A percentile compares a stretch with the other conserved stretches of the same genome.
These are phyloP conservation scores for Myrmecobius fasciatus DNA, from an alignment of 2,113 vertebrate species.

Conservation along the genomic window DNA sequence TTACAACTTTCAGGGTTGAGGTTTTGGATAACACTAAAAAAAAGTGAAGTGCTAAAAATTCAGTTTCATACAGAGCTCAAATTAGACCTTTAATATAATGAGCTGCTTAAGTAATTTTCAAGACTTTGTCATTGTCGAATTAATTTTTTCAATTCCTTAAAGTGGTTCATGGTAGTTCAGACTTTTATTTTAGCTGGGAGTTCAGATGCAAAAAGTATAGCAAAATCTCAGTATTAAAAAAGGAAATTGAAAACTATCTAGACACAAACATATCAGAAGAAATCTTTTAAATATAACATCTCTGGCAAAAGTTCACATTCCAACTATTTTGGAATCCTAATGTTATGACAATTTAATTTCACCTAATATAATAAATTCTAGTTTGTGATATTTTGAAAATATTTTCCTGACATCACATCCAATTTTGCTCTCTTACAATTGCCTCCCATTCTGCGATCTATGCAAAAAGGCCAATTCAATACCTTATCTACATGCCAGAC, in stretches of 20 bases:
- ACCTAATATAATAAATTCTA: not conserved
- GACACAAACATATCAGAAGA: not conserved
- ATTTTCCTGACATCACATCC: not conserved
- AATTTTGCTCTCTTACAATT: not conserved
- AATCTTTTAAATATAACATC: not conserved
- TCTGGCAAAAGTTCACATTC: not conserved
- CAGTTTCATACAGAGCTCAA: constrained; percentile 40
- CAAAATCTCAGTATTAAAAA: not conserved
- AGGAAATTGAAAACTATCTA: not conserved
- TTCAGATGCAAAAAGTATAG: not conserved
- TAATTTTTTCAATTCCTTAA: constrained; percentile 44
- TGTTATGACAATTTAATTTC: not conserved
- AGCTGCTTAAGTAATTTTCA: constrained; percentile 58
- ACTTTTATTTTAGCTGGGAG: not conserved
- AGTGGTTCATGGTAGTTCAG: not conserved
- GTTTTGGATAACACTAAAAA: constrained; percentile 48
- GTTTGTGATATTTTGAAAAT: not conserved
- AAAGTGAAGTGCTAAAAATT: constrained; percentile 47
- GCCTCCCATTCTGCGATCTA: not conserved
- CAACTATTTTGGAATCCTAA: not conserved
- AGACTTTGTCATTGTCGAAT: constrained; percentile 57
- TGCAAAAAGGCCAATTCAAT: not conserved
- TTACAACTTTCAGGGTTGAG: constrained; percentile 1
- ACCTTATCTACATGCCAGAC: not conserved
- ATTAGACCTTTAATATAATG: constrained; percentile 60